Evolutionary conservation across 2,888 invertebrate species (phyloP).

Genomic region (Rhingia rostrata): DNA sequence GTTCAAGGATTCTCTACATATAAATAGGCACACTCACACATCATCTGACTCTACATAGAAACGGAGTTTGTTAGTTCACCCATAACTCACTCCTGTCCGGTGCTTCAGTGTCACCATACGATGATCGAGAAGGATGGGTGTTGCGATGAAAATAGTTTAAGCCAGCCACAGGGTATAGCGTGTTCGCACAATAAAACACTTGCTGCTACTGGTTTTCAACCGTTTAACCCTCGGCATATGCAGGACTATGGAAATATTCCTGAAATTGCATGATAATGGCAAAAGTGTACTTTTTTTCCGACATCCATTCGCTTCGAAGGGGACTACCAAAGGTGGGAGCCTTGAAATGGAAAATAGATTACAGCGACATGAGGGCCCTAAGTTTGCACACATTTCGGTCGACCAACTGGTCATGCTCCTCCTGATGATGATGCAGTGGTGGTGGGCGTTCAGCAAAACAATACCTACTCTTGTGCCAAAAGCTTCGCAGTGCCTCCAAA

Average conservation of each 20-base stretch:
- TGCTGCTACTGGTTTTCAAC: conserved; percentile 9
- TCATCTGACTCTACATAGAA: conserved; percentile 17
- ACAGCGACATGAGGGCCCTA: conserved; percentile 53
- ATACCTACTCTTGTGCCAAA: conserved; percentile 25
- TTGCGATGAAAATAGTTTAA: conserved; percentile 25
- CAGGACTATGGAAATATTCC: conserved; percentile 46
- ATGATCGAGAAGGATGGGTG: no score
- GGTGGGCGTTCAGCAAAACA: conserved; percentile 21
- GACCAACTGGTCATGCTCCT: conserved; percentile 8
- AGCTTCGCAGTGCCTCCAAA: conserved; percentile 2
- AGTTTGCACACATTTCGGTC: conserved; percentile 50
- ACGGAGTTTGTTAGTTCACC: neutral
- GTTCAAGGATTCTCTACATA: conserved; percentile 41
- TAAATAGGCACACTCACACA: conserved; percentile 12
- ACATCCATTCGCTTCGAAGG: neutral
- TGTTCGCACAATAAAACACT: neutral
- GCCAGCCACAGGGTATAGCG: neutral
- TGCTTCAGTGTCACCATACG: neutral
- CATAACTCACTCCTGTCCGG: neutral
- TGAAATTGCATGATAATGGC: conserved; percentile 55
- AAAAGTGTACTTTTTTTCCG: conserved; percentile 3
- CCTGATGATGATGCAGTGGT: conserved; percentile 9
- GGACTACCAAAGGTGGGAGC: conserved; percentile 4
- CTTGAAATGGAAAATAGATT: conserved; percentile 56
- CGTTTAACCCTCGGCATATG: neutral